Percentiles rank a stretch among this genome's conserved stretches.
Evolutionary conservation across 1,140 invertebrate genomes (phyloP).

Genomic region (Bombus superbus): DNA sequence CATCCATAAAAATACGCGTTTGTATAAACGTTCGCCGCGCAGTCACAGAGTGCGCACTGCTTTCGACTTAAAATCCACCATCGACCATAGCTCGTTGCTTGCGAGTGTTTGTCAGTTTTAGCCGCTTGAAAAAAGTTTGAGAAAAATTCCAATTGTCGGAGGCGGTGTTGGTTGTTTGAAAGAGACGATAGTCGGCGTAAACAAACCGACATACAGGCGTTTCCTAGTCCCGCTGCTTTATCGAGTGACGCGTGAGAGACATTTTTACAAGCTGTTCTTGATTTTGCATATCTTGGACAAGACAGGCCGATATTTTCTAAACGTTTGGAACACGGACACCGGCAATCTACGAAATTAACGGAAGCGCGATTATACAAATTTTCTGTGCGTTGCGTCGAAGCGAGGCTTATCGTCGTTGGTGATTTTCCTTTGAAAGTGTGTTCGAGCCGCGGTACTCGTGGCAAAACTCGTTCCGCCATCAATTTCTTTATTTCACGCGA

Average conservation of each 20-base stretch:
- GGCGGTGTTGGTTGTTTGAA: background rate
- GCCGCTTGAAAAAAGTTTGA: background rate
- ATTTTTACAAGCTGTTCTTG: background rate
- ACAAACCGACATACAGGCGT: background rate
- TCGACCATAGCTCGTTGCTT: background rate
- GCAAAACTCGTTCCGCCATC: background rate
- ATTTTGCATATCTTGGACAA: conserved; percentile 25
- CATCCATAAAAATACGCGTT: background rate
- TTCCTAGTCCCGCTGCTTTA: background rate
- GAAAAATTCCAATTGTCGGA: background rate
- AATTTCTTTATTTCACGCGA: background rate
- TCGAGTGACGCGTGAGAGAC: background rate
- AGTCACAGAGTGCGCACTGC: too few species aligned
- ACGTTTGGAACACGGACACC: background rate
- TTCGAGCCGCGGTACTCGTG: background rate
- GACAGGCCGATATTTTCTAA: background rate
- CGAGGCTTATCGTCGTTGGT: background rate
- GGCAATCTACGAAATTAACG: background rate
- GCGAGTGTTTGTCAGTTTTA: background rate
- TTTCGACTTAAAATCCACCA: background rate
- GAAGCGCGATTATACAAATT: background rate
- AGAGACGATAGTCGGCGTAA: background rate
- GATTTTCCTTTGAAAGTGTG: background rate
- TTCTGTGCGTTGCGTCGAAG: background rate
- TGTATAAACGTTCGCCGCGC: background rate